These are phyloP conservation scores for Coendou prehensilis DNA, from an alignment of 2,797 vertebrate species.

Conservation along the genomic window DNA sequence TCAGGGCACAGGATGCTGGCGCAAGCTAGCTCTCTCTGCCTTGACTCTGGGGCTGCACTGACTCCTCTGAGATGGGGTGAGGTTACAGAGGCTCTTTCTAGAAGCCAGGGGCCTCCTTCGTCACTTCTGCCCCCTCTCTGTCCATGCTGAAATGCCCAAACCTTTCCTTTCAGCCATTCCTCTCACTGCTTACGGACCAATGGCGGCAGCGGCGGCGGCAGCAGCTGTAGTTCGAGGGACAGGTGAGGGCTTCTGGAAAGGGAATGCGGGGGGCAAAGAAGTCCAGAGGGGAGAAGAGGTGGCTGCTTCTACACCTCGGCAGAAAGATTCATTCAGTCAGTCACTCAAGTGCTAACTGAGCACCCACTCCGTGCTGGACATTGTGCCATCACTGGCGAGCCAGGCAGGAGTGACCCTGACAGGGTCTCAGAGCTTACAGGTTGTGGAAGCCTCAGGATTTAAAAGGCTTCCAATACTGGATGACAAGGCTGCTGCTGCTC, in stretches of 20 bases:
- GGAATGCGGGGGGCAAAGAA: neutral
- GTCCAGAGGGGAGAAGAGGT: neutral
- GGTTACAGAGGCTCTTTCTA: neutral
- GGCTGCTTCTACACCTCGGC: neutral
- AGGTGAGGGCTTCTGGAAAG: constrained; percentile 85
- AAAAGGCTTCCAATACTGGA: neutral
- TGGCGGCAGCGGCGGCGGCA: constrained; percentile 95
- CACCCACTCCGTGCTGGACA: neutral
- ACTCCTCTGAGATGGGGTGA: neutral
- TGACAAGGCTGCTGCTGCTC: neutral
- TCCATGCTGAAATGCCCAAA: constrained; percentile 51
- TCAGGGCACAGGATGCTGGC: neutral
- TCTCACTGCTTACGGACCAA: constrained; percentile 98
- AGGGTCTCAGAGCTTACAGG: neutral
- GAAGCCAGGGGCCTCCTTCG: neutral
- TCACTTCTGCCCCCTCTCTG: neutral
- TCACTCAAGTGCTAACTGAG: neutral
- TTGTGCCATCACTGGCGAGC: fast-evolving
- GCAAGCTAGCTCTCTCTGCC: neutral
- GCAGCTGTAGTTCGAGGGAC: constrained; percentile 97
- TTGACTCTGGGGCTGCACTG: neutral
- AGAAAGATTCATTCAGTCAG: neutral
- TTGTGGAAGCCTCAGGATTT: neutral
- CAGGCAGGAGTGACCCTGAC: neutral
- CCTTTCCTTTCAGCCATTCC: constrained; percentile 94